Evolutionary conservation across 2,888 invertebrate genomes (phyloP).

Genomic region (Acanthosepion lycidas): DNA sequence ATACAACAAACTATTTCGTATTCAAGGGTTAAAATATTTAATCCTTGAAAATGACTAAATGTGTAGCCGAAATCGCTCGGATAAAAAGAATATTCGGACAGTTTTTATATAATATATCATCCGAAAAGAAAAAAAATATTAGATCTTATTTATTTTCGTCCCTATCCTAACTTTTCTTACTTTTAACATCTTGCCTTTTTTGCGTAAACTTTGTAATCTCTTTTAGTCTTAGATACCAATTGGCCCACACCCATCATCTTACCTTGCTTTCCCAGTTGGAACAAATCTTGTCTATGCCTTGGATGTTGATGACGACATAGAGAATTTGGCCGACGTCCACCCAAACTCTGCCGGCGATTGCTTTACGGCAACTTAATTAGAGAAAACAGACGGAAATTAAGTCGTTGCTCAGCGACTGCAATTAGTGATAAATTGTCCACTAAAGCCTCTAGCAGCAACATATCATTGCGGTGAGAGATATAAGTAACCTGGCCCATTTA

Average conservation of each 20-base stretch:
- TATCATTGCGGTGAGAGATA: not conserved
- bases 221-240: too few relatives aligned
- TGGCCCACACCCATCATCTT: not conserved
- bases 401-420: not conserved
- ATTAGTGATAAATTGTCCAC: not conserved
- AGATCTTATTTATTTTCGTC: too few relatives aligned
- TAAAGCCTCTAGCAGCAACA: not conserved
- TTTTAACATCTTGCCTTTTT: too few relatives aligned
- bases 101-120: too few relatives aligned
- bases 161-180: too few relatives aligned
- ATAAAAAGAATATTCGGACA: too few relatives aligned
- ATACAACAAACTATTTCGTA: too few relatives aligned
- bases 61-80: too few relatives aligned
- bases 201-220: too few relatives aligned
- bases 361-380: not conserved
- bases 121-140: too few relatives aligned
- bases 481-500: not conserved
- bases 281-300: not conserved
- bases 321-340: not conserved
- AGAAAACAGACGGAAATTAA: not conserved
- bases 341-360: not conserved
- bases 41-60: too few relatives aligned
- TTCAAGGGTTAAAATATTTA: too few relatives aligned
- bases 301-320: not conserved
- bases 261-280: not conserved